Evolutionary conservation across 2,113 vertebrate genomes (phyloP).

Genomic region (Coregonus clupeaformis): DNA sequence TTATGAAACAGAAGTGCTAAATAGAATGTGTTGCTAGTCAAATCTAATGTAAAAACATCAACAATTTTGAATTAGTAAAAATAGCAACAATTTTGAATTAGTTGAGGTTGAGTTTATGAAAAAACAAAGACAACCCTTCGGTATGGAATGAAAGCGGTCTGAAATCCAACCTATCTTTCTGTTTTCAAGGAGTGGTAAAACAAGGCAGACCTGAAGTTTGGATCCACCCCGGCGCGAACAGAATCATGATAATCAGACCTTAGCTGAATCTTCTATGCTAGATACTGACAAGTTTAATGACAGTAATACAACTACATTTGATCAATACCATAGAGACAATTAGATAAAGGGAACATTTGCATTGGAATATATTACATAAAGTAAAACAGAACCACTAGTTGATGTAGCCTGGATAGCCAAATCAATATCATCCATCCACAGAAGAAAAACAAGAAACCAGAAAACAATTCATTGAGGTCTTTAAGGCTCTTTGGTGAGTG

Average conservation of each 20-base stretch:
- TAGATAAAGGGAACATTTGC: neutral
- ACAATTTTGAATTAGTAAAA: neutral
- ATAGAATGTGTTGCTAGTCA: conserved; percentile 16
- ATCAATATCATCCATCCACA: neutral
- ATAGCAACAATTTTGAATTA: conserved; percentile 16
- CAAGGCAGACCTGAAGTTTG: neutral
- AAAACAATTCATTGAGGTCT: neutral
- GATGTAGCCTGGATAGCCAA: neutral
- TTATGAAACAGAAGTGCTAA: neutral
- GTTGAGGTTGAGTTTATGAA: neutral
- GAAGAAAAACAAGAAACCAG: neutral
- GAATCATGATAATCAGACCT: neutral
- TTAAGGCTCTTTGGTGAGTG: neutral
- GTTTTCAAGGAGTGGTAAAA: neutral
- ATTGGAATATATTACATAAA: neutral
- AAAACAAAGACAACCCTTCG: neutral
- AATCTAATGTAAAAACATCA: conserved; percentile 6
- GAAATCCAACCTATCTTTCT: neutral
- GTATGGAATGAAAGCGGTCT: neutral
- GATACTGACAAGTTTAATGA: neutral
- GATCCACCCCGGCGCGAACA: neutral
- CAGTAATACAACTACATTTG: neutral
- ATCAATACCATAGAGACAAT: neutral
- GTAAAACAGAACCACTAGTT: neutral
- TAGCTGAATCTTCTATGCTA: neutral